These are phyloP conservation scores for Pollimyrus isidori DNA, from an alignment of 2,113 vertebrate genomes.

Conservation along the genomic window DNA sequence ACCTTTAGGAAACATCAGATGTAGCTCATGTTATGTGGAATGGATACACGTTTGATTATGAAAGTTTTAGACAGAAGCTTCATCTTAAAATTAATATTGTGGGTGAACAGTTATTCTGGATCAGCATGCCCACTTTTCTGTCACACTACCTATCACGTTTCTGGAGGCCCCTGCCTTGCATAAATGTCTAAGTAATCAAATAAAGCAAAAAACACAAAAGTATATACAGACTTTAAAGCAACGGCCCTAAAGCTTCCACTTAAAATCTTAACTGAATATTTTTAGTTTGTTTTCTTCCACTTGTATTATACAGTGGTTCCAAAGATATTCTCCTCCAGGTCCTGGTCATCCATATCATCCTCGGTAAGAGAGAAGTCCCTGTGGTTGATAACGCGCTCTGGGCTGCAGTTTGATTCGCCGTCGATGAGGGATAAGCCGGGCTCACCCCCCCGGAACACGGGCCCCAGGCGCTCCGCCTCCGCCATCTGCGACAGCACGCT, in stretches of 20 bases:
- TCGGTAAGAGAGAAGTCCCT: slow-evolving; percentile 54
- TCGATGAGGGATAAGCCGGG: slow-evolving; percentile 32
- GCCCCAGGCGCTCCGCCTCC: slow-evolving; percentile 57
- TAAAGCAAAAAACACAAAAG: not conserved
- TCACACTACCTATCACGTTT: not conserved
- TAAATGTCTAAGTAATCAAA: not conserved
- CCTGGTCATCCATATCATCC: slow-evolving; percentile 47
- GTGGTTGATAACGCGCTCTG: slow-evolving; percentile 44
- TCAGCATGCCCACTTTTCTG: not conserved
- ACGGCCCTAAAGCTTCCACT: not conserved
- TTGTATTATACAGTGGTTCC: slow-evolving; percentile 62
- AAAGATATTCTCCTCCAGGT: slow-evolving; percentile 52
- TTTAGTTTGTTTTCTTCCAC: not conserved
- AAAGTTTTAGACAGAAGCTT: not conserved
- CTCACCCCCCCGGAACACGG: slow-evolving; percentile 31
- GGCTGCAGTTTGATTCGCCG: slow-evolving; percentile 43
- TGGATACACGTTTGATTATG: not conserved
- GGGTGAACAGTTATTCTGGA: not conserved
- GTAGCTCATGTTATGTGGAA: not conserved
- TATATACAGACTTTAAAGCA: not conserved
- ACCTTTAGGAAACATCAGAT: not conserved
- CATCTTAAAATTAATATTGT: not conserved
- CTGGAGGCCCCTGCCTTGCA: not conserved
- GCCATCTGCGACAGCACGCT: slow-evolving; percentile 60
- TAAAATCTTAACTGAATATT: not conserved